phyloP scores from a whole-genome alignment of 2,888 invertebrate genomes.

The Tinea semifulvella region DNA sequence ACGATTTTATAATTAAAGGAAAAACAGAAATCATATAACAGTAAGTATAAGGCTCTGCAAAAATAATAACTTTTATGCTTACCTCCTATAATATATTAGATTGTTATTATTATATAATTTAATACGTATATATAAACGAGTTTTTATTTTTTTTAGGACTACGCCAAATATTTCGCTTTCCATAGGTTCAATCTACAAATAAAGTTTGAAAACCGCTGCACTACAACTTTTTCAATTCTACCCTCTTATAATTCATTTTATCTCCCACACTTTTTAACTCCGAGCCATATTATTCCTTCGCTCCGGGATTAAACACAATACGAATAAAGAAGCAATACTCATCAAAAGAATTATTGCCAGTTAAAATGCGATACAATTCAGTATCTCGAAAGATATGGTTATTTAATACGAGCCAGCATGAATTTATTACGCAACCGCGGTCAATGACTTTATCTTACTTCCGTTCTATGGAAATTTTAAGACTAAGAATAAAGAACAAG shows the following conservation, averaged over 20 bases:
- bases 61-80: too few relatives aligned
- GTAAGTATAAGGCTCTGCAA: too few relatives aligned
- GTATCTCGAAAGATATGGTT: slow-evolving; percentile 11
- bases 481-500: slow-evolving; percentile 13
- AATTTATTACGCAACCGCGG: slow-evolving; percentile 12
- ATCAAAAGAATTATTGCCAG: slow-evolving; percentile 11
- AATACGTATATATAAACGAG: background rate
- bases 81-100: too few relatives aligned
- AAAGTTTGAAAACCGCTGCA: too few relatives aligned
- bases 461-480: slow-evolving; percentile 13
- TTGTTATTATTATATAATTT: background rate
- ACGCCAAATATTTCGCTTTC: background rate
- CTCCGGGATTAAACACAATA: slow-evolving; percentile 3
- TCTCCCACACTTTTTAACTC: background rate
- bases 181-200: background rate
- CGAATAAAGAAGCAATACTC: slow-evolving; percentile 8
- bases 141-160: background rate
- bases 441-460: slow-evolving; percentile 12
- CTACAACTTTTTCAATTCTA: too few relatives aligned
- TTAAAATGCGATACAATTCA: slow-evolving; percentile 5
- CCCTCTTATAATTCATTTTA: too few relatives aligned
- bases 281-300: background rate
- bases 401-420: slow-evolving; percentile 10
- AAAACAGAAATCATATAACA: too few relatives aligned
- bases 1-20: too few relatives aligned